Evolutionary conservation across 2,113 vertebrate genomes (phyloP).

Genomic region (Pseudorhombus dupliciocellatus): DNA sequence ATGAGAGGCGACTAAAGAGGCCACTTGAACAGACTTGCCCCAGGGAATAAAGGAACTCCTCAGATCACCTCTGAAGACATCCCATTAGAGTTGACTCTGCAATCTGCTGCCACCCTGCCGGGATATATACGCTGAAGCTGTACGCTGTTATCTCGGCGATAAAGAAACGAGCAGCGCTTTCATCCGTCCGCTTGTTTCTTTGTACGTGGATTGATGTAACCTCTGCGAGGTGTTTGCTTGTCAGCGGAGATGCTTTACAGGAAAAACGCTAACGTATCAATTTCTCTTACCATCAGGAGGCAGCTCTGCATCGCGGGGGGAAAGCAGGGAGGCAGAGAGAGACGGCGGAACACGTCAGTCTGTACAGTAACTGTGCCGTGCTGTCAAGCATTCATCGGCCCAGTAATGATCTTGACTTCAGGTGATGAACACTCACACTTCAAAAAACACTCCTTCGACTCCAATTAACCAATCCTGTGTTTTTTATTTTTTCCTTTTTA

Average conservation of each 20-base stretch:
- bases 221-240: conserved; percentile 66
- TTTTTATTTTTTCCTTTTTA: background rate
- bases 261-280: conserved; percentile 58
- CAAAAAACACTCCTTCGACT: conserved; percentile 32
- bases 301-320: conserved; percentile 60
- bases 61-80: conserved; percentile 56
- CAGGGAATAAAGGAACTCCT: conserved; percentile 49
- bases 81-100: conserved; percentile 33
- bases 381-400: conserved; percentile 56
- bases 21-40: conserved; percentile 24
- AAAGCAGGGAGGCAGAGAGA: conserved; percentile 38
- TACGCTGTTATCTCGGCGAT: conserved; percentile 29
- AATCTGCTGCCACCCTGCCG: conserved; percentile 29
- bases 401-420: conserved; percentile 41
- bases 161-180: conserved; percentile 44
- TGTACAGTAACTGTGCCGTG: conserved; percentile 32
- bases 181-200: conserved; percentile 40
- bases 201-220: conserved; percentile 46
- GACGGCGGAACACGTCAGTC: conserved; percentile 56
- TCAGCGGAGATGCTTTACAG: conserved; percentile 57
- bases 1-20: conserved; percentile 28
- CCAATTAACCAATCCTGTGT: conserved; percentile 23
- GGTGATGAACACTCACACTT: conserved; percentile 55
- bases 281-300: conserved; percentile 79
- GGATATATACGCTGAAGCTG: conserved; percentile 22